These are phyloP conservation scores for Spongia lamella DNA, from an alignment of 37 sponge, comb jelly and placozoan genomes.

Conservation along the genomic window DNA sequence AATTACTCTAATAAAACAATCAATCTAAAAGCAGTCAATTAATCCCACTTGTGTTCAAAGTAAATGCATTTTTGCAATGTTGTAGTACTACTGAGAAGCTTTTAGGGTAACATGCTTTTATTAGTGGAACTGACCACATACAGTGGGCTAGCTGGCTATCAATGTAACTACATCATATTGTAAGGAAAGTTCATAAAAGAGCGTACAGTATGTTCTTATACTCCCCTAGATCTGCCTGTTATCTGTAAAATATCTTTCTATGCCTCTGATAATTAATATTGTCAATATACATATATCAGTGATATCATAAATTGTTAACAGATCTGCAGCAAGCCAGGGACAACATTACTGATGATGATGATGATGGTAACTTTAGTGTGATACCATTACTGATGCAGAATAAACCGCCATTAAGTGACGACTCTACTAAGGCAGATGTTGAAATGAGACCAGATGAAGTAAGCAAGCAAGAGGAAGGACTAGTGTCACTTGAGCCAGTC, in stretches of 20 bases:
- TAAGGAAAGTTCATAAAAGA: too few species aligned
- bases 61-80: background rate
- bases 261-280: background rate
- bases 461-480: too few species aligned
- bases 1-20: background rate
- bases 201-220: background rate
- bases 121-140: too few species aligned
- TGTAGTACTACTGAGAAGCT: background rate
- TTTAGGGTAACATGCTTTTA: too few species aligned
- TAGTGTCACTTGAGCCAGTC: too few species aligned
- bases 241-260: background rate
- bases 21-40: background rate
- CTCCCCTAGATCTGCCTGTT: background rate
- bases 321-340: constrained; percentile 17
- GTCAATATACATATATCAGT: background rate
- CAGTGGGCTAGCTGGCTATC: too few species aligned
- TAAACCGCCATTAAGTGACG: constrained; percentile 50
- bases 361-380: constrained; percentile 10
- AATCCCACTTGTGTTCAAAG: background rate
- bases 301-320: background rate
- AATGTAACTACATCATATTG: too few species aligned
- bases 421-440: constrained; percentile 49
- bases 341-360: constrained; percentile 9
- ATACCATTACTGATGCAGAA: constrained; percentile 69
- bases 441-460: constrained; percentile 74